Evolutionary conservation across 2,888 invertebrate genomes (phyloP).

Genomic region (Caenorhabditis japonica): DNA sequence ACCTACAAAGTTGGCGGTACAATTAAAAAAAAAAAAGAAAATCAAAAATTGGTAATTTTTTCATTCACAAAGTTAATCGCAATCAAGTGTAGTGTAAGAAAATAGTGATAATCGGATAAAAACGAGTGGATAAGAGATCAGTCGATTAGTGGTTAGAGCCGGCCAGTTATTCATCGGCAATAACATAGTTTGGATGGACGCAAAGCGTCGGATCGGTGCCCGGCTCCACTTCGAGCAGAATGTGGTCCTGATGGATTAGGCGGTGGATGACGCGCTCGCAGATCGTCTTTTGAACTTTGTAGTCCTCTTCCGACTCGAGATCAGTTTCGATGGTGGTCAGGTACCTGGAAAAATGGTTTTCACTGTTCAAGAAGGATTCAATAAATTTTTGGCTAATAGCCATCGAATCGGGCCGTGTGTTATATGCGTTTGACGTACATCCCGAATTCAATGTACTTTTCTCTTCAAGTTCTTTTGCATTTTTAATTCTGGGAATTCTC

Average conservation of each 20-base stretch:
- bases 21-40: no score
- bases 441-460: no score
- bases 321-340: constrained; percentile 91
- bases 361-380: no score
- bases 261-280: constrained; percentile 95
- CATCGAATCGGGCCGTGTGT: no score
- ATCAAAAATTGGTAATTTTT: no score
- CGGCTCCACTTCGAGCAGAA: constrained; percentile 74
- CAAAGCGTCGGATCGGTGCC: constrained; percentile 89
- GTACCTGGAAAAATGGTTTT: constrained; percentile 59
- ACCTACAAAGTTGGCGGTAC: no score
- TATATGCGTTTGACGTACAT: no score
- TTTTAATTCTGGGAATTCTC: no score
- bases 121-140: constrained; percentile 25
- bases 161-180: constrained; percentile 79
- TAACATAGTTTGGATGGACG: constrained; percentile 95
- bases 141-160: neutral
- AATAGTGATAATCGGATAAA: constrained; percentile 14
- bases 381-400: no score
- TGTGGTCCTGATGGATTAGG: constrained; percentile 81
- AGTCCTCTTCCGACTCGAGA: constrained; percentile 82
- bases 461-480: no score
- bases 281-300: constrained; percentile 88
- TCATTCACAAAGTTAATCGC: constrained; percentile 39
- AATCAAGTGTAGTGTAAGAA: constrained; percentile 10